These are phyloP conservation scores for Pristionchus exspectatus DNA, from an alignment of 2,888 invertebrate species.

Conservation along the genomic window DNA sequence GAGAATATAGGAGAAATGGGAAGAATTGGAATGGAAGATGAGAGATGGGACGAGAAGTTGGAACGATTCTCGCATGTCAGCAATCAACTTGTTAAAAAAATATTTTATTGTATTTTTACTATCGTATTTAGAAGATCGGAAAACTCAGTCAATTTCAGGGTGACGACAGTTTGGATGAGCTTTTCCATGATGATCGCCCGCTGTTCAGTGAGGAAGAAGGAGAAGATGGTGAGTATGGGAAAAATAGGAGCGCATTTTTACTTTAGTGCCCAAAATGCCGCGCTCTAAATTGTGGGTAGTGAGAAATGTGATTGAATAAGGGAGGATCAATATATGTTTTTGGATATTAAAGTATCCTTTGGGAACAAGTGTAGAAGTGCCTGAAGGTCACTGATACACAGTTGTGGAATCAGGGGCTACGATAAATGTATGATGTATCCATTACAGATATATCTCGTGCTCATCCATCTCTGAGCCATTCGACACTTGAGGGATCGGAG, in stretches of 20 bases:
- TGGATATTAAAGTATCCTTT: too few species aligned
- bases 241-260: not conserved
- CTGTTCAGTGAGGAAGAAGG: constrained; percentile 1
- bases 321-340: not conserved
- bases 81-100: not conserved
- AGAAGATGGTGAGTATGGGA: constrained; percentile 25
- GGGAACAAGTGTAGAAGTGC: not conserved
- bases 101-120: not conserved
- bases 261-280: not conserved
- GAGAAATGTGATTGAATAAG: not conserved
- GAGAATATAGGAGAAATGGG: constrained; percentile 30
- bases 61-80: not conserved
- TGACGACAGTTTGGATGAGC: constrained; percentile 1
- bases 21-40: not conserved
- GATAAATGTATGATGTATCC: not conserved
- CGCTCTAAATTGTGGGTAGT: not conserved
- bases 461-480: not conserved
- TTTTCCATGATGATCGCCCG: constrained; percentile 15
- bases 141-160: not conserved
- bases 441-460: not conserved
- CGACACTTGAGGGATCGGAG: constrained; percentile 29
- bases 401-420: not conserved
- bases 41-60: not conserved
- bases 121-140: too few species aligned
- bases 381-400: not conserved